Evolutionary conservation across 2,113 vertebrate genomes (phyloP).

Genomic region (Nothoprocta pentlandii): DNA sequence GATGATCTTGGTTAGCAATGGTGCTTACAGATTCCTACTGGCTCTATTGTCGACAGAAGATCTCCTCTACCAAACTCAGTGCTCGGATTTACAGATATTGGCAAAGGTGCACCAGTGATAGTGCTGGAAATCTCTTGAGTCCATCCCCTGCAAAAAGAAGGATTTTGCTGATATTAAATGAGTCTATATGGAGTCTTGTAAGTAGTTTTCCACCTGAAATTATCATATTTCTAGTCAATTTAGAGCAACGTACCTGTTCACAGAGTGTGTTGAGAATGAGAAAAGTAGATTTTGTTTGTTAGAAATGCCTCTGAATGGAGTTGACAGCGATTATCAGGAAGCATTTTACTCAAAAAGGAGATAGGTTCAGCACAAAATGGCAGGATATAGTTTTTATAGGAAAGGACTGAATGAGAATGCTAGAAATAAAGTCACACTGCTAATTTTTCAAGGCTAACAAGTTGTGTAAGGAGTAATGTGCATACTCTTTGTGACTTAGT

Average conservation of each 20-base stretch:
- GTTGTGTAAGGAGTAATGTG: neutral
- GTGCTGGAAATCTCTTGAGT: neutral
- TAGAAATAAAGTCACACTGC: neutral
- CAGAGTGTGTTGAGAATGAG: neutral
- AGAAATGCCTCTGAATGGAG: neutral
- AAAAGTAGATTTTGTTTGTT: neutral
- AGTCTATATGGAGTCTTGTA: neutral
- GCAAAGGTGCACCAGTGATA: neutral
- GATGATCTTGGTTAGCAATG: neutral
- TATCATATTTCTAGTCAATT: neutral
- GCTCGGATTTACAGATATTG: rapidly evolving
- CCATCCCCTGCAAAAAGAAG: rapidly evolving
- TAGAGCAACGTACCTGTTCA: neutral
- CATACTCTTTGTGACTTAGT: slow-evolving; percentile 19
- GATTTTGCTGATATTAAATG: rapidly evolving
- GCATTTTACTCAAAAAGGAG: neutral
- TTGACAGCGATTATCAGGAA: neutral
- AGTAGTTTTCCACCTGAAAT: neutral
- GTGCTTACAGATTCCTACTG: neutral
- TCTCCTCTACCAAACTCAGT: neutral
- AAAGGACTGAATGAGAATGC: neutral
- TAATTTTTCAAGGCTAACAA: neutral
- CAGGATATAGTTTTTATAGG: neutral
- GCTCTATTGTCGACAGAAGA: neutral
- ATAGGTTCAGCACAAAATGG: neutral